Percentiles rank a stretch among this genome's conserved stretches.
phyloP scores from a whole-genome alignment of 2,113 vertebrate species.

The Heterotilapia buettikoferi region DNA sequence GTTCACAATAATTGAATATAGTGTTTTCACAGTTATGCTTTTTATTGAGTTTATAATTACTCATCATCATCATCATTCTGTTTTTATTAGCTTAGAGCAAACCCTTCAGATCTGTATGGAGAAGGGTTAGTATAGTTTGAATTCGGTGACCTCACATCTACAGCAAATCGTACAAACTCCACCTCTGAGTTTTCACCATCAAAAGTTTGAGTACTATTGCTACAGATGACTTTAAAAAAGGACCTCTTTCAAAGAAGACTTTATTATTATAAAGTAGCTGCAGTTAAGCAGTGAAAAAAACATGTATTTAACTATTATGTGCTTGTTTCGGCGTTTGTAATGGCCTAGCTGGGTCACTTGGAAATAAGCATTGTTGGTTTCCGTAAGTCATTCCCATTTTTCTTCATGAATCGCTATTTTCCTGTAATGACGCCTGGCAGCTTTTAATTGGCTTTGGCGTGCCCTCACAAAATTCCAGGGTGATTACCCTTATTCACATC shows the following conservation, averaged over 20 bases:
- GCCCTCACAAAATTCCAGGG: slow-evolving; percentile 47
- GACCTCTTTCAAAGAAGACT: not conserved
- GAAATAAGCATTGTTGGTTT: not conserved
- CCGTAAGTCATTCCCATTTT: slow-evolving; percentile 5
- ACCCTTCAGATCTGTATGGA: not conserved
- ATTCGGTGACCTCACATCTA: not conserved
- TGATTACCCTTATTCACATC: slow-evolving; percentile 57
- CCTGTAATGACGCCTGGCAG: slow-evolving; percentile 37
- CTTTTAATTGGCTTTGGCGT: slow-evolving; percentile 53
- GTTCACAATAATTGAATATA: not conserved
- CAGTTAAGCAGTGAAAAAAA: not conserved
- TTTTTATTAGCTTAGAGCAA: not conserved
- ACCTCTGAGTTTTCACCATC: not conserved
- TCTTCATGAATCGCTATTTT: slow-evolving; percentile 22
- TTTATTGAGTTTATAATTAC: not conserved
- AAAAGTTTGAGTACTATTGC: not conserved
- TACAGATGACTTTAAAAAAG: not conserved
- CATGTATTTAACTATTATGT: not conserved
- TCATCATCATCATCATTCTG: not conserved
- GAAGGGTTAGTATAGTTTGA: not conserved
- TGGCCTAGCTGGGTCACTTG: not conserved
- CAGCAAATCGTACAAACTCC: not conserved
- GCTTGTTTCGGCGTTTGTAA: not conserved
- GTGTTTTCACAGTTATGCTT: not conserved
- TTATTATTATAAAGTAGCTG: not conserved